These are phyloP conservation scores for Micromys minutus DNA, from an alignment of 2,113 vertebrate genomes.

Conservation along the genomic window DNA sequence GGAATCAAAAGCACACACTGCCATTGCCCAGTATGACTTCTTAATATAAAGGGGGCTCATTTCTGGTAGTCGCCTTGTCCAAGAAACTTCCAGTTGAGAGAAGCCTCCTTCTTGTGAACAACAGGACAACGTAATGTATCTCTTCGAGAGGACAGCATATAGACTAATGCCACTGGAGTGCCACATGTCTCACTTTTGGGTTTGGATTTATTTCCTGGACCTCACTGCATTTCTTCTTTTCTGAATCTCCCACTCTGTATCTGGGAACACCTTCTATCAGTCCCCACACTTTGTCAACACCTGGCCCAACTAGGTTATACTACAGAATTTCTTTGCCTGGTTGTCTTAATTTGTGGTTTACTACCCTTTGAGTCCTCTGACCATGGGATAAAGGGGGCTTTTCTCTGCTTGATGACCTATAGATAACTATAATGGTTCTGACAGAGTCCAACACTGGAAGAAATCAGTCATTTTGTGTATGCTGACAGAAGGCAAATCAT, in stretches of 20 bases:
- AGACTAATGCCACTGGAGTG: neutral
- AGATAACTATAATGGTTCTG: neutral
- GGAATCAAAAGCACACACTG: too few relatives aligned
- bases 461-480: neutral
- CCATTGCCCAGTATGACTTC: neutral
- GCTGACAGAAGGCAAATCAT: neutral
- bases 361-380: neutral
- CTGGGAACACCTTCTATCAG: neutral
- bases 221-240: neutral
- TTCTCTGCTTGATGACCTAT: neutral
- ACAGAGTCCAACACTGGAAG: neutral
- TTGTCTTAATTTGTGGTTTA: neutral
- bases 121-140: neutral
- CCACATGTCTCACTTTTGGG: neutral
- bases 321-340: neutral
- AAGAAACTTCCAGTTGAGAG: too few relatives aligned
- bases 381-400: neutral
- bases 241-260: neutral
- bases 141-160: neutral
- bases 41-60: neutral
- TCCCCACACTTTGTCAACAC: neutral
- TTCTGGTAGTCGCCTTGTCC: neutral
- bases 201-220: neutral
- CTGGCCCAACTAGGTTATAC: neutral
- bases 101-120: neutral